Evolutionary conservation across 2,797 vertebrate genomes (phyloP), one percentile per base, ranked within the genome.

Genomic region (Sebastes baramenuke): DNA sequence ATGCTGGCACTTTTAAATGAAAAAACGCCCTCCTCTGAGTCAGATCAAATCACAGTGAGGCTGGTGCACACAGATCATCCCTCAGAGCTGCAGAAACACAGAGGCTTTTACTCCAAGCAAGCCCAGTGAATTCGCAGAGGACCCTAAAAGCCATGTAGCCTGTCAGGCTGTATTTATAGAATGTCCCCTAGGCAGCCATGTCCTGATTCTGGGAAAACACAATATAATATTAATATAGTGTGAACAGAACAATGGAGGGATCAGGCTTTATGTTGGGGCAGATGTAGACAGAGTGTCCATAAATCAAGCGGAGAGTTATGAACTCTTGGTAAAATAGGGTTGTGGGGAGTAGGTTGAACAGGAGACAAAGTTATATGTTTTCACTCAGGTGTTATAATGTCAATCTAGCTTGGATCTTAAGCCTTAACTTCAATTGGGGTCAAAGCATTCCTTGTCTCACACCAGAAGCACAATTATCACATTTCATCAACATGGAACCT

Each of bases 111-210:
- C 89, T 90, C 82, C 61, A 10, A 88, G 87, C 87, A 83, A 89
- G 89, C 88, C 72, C 18, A 87, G 83, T 71, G 79, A 93, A 91
- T 89, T 85, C 92, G 80, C 93, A 61, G 83, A 88, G 91, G 87
- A 84, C 87, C 80, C 78, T 85, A 88, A 95, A 93, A 93, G 89
- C 90, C 89, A 92, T 94, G 93, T 94, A 88, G 89, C 90, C 89
- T 92, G 92, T 93, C 93, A 91, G 92, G 72, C 84, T 80, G 79
- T 94, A 94, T 95, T 95, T 95, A 94, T 95, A 94, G 94, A 94
- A 90, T 24, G 87, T 94, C 92, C 94, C 89, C 77, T 29, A 88
- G 93, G 89, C 93, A 74, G 88, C 87, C 81, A 79, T 93, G 94
- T 93, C 93, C 94, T 92, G 92, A 88, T 93, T 95, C 91, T 91